Conservation (phyloP, 2,888 invertebrate species). For the Xanthorhoe designata region DNA sequence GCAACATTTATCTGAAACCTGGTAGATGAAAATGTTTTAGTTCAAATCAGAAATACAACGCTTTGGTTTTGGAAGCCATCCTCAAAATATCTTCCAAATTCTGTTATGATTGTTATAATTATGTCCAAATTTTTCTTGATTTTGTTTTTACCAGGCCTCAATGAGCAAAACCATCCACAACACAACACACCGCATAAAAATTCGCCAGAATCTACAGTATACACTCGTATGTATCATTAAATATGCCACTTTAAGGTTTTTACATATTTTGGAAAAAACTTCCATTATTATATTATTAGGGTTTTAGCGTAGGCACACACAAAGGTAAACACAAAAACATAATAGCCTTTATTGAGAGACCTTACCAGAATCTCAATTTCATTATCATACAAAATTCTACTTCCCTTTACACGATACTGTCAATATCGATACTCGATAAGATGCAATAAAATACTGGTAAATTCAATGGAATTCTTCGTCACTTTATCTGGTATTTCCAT, state of each 20-base stretch:
- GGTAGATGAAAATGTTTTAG: not conserved
- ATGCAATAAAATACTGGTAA: constrained; percentile 66
- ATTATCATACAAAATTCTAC: constrained; percentile 39
- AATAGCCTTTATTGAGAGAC: constrained; percentile 32
- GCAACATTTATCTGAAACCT: constrained; percentile 3
- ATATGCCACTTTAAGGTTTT: constrained; percentile 9
- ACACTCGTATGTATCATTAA: too few species aligned
- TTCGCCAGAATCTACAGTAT: not conserved
- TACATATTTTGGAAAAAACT: constrained; percentile 19
- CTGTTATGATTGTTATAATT: not conserved
- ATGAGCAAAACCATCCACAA: not conserved
- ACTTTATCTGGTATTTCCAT: constrained; percentile 65
- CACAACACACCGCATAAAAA: not conserved
- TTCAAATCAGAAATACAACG: not conserved
- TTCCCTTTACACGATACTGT: constrained; percentile 42
- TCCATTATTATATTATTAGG: constrained; percentile 30
- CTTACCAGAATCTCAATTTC: constrained; percentile 42
- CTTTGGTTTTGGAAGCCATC: not conserved
- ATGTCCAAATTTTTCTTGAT: not conserved
- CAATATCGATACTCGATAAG: constrained; percentile 54
- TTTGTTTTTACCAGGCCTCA: too few species aligned
- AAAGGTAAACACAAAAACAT: constrained; percentile 30
- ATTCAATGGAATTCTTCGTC: constrained; percentile 71
- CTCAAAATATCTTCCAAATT: not conserved
- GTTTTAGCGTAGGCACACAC: constrained; percentile 25